Evolutionary conservation across 2,888 invertebrate genomes (phyloP), one percentile per base, ranked within the genome.

Genomic region (Cordylochernes scorpioides): DNA sequence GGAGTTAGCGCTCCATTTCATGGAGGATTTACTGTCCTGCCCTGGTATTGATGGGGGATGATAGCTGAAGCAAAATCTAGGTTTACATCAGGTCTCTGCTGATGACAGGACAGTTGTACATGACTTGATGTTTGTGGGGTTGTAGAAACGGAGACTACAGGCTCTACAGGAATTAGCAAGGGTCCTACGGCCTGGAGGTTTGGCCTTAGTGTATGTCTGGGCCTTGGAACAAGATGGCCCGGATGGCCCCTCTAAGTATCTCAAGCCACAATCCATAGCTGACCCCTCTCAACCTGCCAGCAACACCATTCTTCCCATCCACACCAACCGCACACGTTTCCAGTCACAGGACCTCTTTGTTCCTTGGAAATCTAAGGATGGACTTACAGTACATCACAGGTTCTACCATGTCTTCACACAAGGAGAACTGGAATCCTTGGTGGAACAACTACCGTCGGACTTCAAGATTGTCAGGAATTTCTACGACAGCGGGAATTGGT

Each of bases 401-500:
- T 94, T 67, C 51, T 94, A 94, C 53, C 91, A 94, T 48, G 80
- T 91, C 3, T 94, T 91, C 49, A 67, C 71, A 42, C 68, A 75
- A 41, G 65, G 65, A 0, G 91, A 86, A 56, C 51, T 86, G 19
- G 65, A 71, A 42, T 42, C 52, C 2, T 52, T 86, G 24, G n/a
- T n/a, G n/a, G n/a, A n/a, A n/a, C n/a, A n/a, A n/a, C 70, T 72
- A 40, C 46, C 47, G 14, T 51, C 59, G 36, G 54, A 32, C 10
- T 55, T 71, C 21, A 44, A 47, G 24, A 54, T 86, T 8, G 49
- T 64, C 17, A 56, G 62, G 16, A 66, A 64, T 44, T 94, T 78
- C 52, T 88, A 88, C 46, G 91, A 91, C 52, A 74, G 91, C 53
- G 94, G 94, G 0, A 94, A 94, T 52, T 86, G 88, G 77, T 88